Evolutionary conservation across 2,888 invertebrate genomes (phyloP).

Genomic region (Eupithecia insigniata): DNA sequence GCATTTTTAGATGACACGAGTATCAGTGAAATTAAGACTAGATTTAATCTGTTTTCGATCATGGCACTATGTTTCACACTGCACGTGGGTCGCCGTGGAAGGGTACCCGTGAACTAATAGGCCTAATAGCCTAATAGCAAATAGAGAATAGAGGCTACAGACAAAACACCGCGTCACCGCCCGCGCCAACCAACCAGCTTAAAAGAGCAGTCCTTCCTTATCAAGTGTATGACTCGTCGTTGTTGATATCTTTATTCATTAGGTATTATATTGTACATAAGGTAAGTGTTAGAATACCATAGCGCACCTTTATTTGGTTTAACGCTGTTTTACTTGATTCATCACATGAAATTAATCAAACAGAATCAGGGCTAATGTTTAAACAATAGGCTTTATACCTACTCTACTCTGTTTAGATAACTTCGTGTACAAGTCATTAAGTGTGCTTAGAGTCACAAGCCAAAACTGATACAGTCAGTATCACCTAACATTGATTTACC

Average conservation of each 20-base stretch:
- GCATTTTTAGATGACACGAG: slow-evolving; percentile 41
- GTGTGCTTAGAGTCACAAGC: background rate
- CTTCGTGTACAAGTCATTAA: background rate
- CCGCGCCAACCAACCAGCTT: background rate
- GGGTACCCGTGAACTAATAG: background rate
- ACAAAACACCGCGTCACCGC: background rate
- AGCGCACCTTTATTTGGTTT: background rate
- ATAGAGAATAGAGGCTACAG: background rate
- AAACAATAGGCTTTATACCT: background rate
- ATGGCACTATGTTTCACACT: background rate
- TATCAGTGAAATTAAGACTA: background rate
- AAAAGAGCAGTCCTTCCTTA: background rate
- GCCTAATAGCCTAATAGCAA: no score
- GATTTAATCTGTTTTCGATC: background rate
- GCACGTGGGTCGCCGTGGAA: slow-evolving; percentile 2
- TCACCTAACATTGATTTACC: background rate
- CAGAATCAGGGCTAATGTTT: background rate
- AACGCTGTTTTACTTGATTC: background rate
- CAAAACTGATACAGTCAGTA: background rate
- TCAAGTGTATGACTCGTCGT: background rate
- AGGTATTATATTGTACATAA: background rate
- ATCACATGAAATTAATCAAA: background rate
- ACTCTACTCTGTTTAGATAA: background rate
- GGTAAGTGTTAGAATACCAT: background rate
- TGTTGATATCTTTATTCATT: background rate